Percentiles rank a stretch among this genome's conserved stretches.
These are phyloP conservation scores for Drosophila subsilvestris DNA, from an alignment of 2,888 invertebrate species.

Conservation along the genomic window DNA sequence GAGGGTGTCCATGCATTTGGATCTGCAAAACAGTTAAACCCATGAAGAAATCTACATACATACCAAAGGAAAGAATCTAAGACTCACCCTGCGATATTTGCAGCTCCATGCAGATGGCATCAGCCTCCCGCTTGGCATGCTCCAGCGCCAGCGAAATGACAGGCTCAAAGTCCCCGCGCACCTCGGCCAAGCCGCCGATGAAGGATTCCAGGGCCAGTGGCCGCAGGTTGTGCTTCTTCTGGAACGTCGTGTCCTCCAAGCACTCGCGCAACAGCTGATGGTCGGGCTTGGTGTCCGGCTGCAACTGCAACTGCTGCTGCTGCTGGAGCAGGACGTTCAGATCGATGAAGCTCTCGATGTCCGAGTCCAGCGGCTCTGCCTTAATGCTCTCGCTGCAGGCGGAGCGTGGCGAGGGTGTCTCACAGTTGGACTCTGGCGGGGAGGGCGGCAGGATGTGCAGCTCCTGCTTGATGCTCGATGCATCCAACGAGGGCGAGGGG, in stretches of 20 bases:
- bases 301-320: constrained; percentile 47
- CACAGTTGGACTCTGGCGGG: constrained; percentile 86
- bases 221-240: constrained; percentile 92
- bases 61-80: rapidly evolving
- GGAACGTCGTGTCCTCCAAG: constrained; percentile 92
- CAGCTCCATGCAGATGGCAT: constrained; percentile 92
- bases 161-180: constrained; percentile 91
- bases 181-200: constrained; percentile 85
- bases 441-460: constrained; percentile 86
- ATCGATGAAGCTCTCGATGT: constrained; percentile 82
- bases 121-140: constrained; percentile 93
- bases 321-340: constrained; percentile 78
- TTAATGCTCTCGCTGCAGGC: constrained; percentile 80
- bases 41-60: neutral
- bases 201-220: constrained; percentile 90
- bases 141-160: constrained; percentile 93
- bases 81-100: constrained; percentile 94
- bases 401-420: constrained; percentile 85
- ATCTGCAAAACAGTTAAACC: constrained; percentile 86
- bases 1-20: constrained; percentile 93
- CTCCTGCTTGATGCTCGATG: constrained; percentile 84
- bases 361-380: constrained; percentile 83
- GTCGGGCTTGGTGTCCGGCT: constrained; percentile 84
- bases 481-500: constrained; percentile 82
- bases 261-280: constrained; percentile 92